Evolutionary conservation across 2,797 vertebrate species (phyloP).

Genomic region (Melanotaenia nigrans): DNA sequence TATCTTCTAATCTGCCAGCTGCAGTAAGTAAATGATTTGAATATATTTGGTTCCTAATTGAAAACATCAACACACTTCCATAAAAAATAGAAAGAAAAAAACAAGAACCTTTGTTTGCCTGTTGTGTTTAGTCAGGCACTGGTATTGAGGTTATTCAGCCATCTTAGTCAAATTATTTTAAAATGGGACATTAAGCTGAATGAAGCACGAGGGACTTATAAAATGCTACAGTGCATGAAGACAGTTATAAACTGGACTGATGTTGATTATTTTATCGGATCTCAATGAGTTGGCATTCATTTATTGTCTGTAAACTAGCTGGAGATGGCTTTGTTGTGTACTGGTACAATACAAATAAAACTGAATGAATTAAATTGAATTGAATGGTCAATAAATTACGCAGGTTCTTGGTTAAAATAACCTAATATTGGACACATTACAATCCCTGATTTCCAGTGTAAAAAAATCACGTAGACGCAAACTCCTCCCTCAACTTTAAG

Average conservation of each 20-base stretch:
- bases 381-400: not conserved
- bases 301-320: not conserved
- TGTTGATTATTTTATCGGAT: not conserved
- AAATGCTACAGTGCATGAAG: not conserved
- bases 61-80: conserved; percentile 41
- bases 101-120: conserved; percentile 13
- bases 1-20: conserved; percentile 47
- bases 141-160: conserved; percentile 15
- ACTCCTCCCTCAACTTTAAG: not conserved
- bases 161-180: conserved; percentile 21
- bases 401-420: not conserved
- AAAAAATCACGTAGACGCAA: not conserved
- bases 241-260: not conserved
- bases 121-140: conserved; percentile 1
- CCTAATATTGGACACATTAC: too few species aligned
- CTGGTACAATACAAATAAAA: not conserved
- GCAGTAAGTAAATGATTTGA: conserved; percentile 47
- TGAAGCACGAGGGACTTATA: conserved; percentile 8
- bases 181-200: conserved; percentile 28
- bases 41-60: conserved; percentile 53
- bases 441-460: not conserved
- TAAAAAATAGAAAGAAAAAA: not conserved
- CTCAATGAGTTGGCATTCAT: too few species aligned
- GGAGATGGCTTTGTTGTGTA: not conserved
- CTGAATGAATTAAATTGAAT: not conserved